Conservation (phyloP, 2,113 vertebrate genomes). For the Ceyx margarethae region DNA sequence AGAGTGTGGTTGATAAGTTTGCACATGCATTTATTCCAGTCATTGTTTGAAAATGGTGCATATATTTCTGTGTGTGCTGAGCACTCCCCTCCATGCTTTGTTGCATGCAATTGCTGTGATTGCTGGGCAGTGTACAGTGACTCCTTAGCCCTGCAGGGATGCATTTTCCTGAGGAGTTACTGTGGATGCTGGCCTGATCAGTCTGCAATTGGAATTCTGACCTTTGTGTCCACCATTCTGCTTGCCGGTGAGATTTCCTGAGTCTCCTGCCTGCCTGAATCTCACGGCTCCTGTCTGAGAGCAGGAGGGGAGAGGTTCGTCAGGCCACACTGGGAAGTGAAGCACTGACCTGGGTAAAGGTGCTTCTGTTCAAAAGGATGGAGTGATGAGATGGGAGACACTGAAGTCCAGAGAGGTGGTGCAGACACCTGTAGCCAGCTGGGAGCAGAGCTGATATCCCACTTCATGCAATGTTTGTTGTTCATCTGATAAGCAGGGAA, state of each 20-base stretch:
- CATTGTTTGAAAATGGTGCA: fast-evolving
- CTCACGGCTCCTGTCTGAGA: background rate
- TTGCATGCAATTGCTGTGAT: background rate
- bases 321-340: conserved; percentile 6
- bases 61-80: background rate
- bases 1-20: background rate
- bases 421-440: conserved; percentile 25
- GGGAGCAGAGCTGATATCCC: background rate
- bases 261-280: background rate
- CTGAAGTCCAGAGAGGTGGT: conserved; percentile 7
- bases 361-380: conserved; percentile 55
- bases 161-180: conserved; percentile 3
- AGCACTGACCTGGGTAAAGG: conserved; percentile 36
- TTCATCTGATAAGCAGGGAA: background rate
- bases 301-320: background rate
- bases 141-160: conserved; percentile 36
- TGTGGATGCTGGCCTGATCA: background rate
- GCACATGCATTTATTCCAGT: fast-evolving
- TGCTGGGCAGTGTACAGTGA: background rate
- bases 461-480: conserved; percentile 22
- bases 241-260: background rate
- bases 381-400: conserved; percentile 24
- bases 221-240: conserved; percentile 11
- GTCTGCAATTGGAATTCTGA: conserved; percentile 23
- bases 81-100: background rate